Base-by-base conservation (phyloP, 2,888 invertebrate species). In the Orthosia gracilis region DNA sequence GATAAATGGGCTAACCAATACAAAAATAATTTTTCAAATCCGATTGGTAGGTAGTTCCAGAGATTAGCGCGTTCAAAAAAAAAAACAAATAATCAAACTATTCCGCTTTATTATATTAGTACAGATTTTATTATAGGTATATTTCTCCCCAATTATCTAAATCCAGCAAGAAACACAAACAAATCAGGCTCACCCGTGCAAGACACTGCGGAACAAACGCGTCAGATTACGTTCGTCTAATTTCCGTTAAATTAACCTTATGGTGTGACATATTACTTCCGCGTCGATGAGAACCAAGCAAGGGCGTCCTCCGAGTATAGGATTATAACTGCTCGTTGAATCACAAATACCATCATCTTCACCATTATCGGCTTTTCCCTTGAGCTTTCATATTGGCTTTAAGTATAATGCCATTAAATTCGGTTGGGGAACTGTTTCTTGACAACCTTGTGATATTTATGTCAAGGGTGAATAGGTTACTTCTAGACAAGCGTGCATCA, bases 241-340 rank as follows among this genome's bases (percentile, higher is more conserved):
- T 82, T 83, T 82, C 81, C 83, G 81, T 82, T 83, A 80, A 82
- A 79, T 83, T 82, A 83, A 83, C 81, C 80, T 71, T 74, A 74
- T 69, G 81, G 73, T 83, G 74, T 66, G 82, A 80, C 82, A 74
- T 66, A 83, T 74, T 80, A 83, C 84, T 82, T 83, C 61, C 65
- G 74, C 68, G 80, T 74, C 80, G 74, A 80, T 66, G 74, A 58
- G 65, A 70, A 58, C 57, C 26, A 49, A 50, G 23, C 59, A 47
- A 59, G 54, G 65, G 63, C 3, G 23, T 67, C 40, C 47, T 59
- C 55, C 23, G 40, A 67, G 63, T 67, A 57, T 18, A 65, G 45
- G 58, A 81, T 78, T 72, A 78, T 63, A 67, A 61, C 67, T 55
- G 63, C 67, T 72, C 55, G 65, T 71, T 83, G 57, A 63, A 47